Base-by-base conservation (phyloP, 2,113 vertebrate genomes). In the Myotis yumanensis region DNA sequence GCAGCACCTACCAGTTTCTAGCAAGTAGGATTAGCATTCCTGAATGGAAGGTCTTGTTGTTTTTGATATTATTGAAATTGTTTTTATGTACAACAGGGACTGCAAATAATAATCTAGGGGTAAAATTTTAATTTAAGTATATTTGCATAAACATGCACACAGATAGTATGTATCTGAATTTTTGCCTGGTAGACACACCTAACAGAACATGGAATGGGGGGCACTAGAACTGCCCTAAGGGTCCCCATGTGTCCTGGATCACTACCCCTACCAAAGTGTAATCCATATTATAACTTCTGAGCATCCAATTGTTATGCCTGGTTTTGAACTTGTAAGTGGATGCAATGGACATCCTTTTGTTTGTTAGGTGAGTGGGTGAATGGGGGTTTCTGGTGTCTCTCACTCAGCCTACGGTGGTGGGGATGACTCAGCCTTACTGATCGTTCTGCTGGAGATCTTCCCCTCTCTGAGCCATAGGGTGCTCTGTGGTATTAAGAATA, bases 391-490 rank as follows among this genome's bases (percentile, higher is more conserved):
- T 54, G 52, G 18, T 88, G 30, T 30, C 35, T 57, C 3, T 6
- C 57, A 28, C 16, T 18, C 25, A 12, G 57, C 8, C 30, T 30
- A 11, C 5, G 15, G 7, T 72, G 57, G 76, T 40, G 40, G 1
- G 17, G 8, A 35, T 1, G 22, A 11, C 43, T 75, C 28, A 73
- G 32, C 64, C 80, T 16, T 8, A 12, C 11, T 5, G 40, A 23
- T 8, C 12, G 4, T 62, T 48, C 25, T 76, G 25, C 5, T 11
- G 30, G 48, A 25, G 40, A 54, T 12, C 17, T 72, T 46, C 43
- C 59, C 23, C 59, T 46, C n/a, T 52, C 11, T 1, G 1, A 25
- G 25, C 5, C 9, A 5, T 12, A 8, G n/a, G 15, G 9, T 10
- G 3, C n/a, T 57, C 30, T 64, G 11, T 15, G 35, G 46, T 73